phyloP scores from a whole-genome alignment of 2,888 invertebrate genomes.

The Latrodectus elegans region DNA sequence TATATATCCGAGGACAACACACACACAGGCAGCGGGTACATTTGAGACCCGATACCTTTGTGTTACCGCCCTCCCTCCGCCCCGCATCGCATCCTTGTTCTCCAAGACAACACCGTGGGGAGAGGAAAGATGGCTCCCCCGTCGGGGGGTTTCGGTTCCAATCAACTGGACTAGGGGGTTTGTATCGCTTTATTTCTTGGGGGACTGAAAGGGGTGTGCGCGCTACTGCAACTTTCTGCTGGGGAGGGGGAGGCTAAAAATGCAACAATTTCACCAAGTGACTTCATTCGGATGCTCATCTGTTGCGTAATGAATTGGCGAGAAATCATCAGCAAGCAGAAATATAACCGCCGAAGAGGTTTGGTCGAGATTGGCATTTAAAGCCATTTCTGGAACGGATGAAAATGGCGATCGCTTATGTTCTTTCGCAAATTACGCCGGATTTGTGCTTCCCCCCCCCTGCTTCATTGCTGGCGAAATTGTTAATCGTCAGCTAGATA shows the following conservation, averaged over 20 bases:
- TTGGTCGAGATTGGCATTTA: not conserved
- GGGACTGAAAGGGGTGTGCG: not conserved
- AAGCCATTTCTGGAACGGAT: not conserved
- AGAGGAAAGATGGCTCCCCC: not conserved
- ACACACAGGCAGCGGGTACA: not conserved
- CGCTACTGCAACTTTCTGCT: not conserved
- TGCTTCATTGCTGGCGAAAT: no score
- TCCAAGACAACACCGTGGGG: slow-evolving; percentile 10
- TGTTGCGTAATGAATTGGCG: slow-evolving; percentile 3
- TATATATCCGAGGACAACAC: slow-evolving; percentile 9
- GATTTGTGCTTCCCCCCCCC: no score
- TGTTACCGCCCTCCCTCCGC: not conserved
- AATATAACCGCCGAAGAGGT: not conserved
- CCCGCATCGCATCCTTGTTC: slow-evolving; percentile 5
- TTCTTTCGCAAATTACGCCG: no score
- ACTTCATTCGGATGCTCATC: not conserved
- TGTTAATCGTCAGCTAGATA: no score
- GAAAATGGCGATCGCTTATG: no score
- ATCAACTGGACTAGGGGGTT: not conserved
- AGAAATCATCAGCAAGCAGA: not conserved
- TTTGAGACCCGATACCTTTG: slow-evolving; percentile 38
- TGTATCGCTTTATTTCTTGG: not conserved
- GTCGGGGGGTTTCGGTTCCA: slow-evolving; percentile 1
- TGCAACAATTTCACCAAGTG: not conserved
- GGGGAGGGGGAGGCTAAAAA: not conserved